Conservation (phyloP, 2,888 invertebrate species). For the Selenia dentaria region DNA sequence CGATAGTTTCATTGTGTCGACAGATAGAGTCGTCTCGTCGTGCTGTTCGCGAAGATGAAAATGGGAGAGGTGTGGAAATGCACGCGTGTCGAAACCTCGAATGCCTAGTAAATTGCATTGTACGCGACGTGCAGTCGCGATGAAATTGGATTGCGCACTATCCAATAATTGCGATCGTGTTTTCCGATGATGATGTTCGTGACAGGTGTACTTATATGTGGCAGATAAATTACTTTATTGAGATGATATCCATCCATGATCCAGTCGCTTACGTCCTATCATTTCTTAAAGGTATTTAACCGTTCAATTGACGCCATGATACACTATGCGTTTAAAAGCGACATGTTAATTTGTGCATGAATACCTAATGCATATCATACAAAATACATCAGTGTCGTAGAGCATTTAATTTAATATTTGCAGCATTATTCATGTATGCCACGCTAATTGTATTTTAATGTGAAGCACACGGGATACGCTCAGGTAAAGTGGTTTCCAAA, state of each 20-base stretch:
- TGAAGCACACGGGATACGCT: constrained; percentile 28
- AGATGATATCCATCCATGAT: constrained; percentile 4
- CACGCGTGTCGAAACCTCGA: constrained; percentile 64
- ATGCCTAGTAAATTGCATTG: constrained; percentile 67
- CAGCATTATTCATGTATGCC: constrained; percentile 39
- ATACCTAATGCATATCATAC: constrained; percentile 12
- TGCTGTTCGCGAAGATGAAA: constrained; percentile 55
- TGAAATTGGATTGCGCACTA: constrained; percentile 75
- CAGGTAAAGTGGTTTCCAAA: not conserved
- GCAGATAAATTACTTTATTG: constrained; percentile 17
- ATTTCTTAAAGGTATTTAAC: not conserved
- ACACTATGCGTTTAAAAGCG: constrained; percentile 1
- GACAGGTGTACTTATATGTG: constrained; percentile 46
- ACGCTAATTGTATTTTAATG: constrained; percentile 47
- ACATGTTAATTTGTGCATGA: constrained; percentile 11
- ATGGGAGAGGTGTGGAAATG: constrained; percentile 49
- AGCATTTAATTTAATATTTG: constrained; percentile 20
- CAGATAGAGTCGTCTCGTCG: constrained; percentile 51
- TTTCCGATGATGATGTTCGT: constrained; percentile 68
- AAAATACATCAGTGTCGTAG: constrained; percentile 15
- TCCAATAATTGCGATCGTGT: constrained; percentile 72
- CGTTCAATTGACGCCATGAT: not conserved
- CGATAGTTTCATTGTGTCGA: constrained; percentile 52
- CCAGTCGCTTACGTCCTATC: not conserved
- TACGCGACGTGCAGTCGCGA: constrained; percentile 54